Evolutionary conservation across 2,888 invertebrate genomes (phyloP), one percentile per base, ranked within the genome.

Genomic region (Terebella lapidaria): DNA sequence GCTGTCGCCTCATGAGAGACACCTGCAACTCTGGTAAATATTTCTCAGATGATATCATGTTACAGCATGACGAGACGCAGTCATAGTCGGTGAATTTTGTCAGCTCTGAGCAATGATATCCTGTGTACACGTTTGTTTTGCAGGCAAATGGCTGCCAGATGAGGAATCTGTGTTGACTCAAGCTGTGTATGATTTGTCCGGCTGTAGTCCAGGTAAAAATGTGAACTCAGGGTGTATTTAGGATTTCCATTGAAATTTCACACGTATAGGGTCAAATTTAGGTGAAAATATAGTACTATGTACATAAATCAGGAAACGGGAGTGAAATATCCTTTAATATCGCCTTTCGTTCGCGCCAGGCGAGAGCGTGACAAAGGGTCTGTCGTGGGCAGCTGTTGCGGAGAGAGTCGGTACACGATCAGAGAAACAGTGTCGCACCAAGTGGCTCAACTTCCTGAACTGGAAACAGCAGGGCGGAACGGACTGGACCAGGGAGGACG

Each of bases 351-450:
- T n/a, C n/a, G n/a, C n/a, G n/a, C n/a, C 61, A 78, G 79, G 82
- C 51, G 80, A 81, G 61, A 78, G 74, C 68, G 75, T 82, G 2
- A 80, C 80, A 0, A 71, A 72, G 57, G 82, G 81, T 4, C 68
- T 82, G 49, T 81, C 81, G 2, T 82, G 82, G 82, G 74, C 81
- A 2, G 66, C 67, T 5, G 81, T 82, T 1, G 80, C 82, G 2
- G 77, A 80, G 58, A 70, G 71, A 57, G 83, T 83, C 3, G 74
- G 73, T 4, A 81, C 81, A 2, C 68, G 83, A 30, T 80, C 81
- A 5, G 83, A 83, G 68, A 82, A 82, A 63, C 83, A 83, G 70
- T 83, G 83, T 66, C 74, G 83, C 5, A 82, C 82, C n/a, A 83
- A 83, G 66, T 83, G 83, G 83, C 74, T 83, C 25, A 83, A 82